Percentiles rank a stretch among this genome's conserved stretches.
These are phyloP conservation scores for Trichomycterus rosablanca DNA, from an alignment of 2,113 vertebrate genomes.

Conservation along the genomic window DNA sequence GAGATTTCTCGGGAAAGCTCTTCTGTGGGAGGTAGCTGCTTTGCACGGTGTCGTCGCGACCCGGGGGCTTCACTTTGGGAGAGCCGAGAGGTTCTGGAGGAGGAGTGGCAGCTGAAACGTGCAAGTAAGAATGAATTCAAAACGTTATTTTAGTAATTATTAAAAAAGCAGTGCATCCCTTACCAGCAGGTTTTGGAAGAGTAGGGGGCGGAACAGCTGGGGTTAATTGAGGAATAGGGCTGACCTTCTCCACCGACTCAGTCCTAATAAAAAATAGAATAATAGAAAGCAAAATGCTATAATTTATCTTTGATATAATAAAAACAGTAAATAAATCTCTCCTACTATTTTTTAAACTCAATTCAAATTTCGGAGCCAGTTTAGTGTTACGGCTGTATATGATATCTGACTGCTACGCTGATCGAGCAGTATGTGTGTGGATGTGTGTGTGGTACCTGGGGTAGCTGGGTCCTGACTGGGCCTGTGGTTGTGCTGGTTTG, in stretches of 20 bases:
- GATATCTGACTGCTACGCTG: too few species aligned
- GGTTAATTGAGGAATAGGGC: conserved; percentile 69
- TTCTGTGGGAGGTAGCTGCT: conserved; percentile 83
- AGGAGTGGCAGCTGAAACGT: conserved; percentile 61
- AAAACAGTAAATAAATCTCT: too few species aligned
- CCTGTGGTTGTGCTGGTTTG: conserved; percentile 72
- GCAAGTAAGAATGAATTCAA: not conserved
- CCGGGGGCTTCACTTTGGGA: conserved; percentile 64
- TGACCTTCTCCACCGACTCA: conserved; percentile 74
- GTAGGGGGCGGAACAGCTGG: conserved; percentile 70
- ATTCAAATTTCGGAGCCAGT: too few species aligned
- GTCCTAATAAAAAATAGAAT: conserved; percentile 57
- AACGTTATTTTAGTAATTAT: too few species aligned
- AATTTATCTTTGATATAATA: too few species aligned
- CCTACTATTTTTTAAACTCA: too few species aligned
- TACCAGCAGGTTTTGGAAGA: conserved; percentile 89
- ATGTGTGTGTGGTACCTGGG: conserved; percentile 67
- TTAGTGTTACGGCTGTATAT: too few species aligned
- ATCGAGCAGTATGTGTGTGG: too few species aligned
- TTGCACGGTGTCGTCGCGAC: conserved; percentile 80
- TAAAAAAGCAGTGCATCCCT: too few species aligned
- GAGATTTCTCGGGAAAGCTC: conserved; percentile 79
- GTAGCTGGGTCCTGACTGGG: conserved; percentile 70
- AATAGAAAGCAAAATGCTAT: too few species aligned
- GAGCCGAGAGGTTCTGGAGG: conserved; percentile 58